A percentile compares a stretch with the other conserved stretches of the same genome.
phyloP scores from a whole-genome alignment of 2,113 vertebrate species.

The Actenoides lindsayi region DNA sequence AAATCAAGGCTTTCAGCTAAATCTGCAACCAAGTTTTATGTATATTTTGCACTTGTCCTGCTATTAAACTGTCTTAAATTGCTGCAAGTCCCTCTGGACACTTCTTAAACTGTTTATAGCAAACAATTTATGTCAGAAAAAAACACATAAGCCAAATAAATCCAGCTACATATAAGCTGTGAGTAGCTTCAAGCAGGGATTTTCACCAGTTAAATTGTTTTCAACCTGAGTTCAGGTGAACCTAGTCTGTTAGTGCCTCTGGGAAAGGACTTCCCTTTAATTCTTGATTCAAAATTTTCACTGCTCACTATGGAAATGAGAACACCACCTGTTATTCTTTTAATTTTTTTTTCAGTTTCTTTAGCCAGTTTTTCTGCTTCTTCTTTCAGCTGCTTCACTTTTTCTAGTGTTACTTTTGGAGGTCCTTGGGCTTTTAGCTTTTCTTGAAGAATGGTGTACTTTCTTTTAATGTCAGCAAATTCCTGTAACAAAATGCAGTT shows the following conservation, averaged over 20 bases:
- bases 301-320: neutral
- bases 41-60: neutral
- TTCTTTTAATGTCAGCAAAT: constrained; percentile 69
- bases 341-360: constrained; percentile 78
- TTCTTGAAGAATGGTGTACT: constrained; percentile 74
- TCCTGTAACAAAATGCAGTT: constrained; percentile 68
- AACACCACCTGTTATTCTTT: constrained; percentile 78
- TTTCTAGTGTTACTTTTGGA: constrained; percentile 64
- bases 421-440: constrained; percentile 37
- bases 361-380: constrained; percentile 75
- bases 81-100: neutral
- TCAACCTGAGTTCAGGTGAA: neutral
- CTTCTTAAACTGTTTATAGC: neutral
- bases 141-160: neutral
- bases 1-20: neutral
- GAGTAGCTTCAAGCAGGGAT: neutral
- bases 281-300: neutral
- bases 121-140: neutral
- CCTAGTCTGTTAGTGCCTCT: neutral
- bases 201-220: neutral
- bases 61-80: neutral
- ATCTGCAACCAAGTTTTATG: neutral
- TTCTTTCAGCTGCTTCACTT: constrained; percentile 74
- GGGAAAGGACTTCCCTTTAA: neutral
- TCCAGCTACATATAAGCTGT: neutral